Evolutionary conservation across 2,888 invertebrate genomes (phyloP).

Genomic region (Bombyx huttoni): DNA sequence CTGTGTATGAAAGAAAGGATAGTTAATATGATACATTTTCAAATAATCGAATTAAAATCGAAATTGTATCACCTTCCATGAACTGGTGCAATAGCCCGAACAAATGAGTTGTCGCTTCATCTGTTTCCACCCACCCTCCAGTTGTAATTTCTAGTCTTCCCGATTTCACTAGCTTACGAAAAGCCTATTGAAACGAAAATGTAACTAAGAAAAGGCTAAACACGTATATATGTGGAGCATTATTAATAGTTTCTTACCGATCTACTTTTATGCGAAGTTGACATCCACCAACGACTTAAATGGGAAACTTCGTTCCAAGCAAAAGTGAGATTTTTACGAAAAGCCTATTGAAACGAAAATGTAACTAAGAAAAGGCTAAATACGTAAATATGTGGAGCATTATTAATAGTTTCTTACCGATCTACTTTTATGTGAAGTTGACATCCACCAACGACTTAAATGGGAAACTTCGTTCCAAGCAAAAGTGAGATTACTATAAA

Average conservation of each 20-base stretch:
- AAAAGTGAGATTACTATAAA: conserved; percentile 47
- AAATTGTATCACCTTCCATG: conserved; percentile 78
- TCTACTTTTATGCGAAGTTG: conserved; percentile 35
- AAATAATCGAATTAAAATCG: too few species aligned
- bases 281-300: conserved; percentile 54
- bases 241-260: conserved; percentile 26
- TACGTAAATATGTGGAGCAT: not conserved
- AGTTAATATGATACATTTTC: too few species aligned
- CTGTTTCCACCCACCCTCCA: conserved; percentile 96
- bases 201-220: not conserved
- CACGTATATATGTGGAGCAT: not conserved
- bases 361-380: not conserved
- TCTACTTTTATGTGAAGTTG: conserved; percentile 35
- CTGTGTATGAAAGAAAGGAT: conserved; percentile 43
- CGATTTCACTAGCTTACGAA: conserved; percentile 81
- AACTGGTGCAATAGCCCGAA: conserved; percentile 92
- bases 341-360: conserved; percentile 46
- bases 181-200: conserved; percentile 48
- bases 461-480: conserved; percentile 61
- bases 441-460: conserved; percentile 54
- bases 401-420: conserved; percentile 26
- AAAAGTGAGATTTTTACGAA: conserved; percentile 47
- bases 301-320: conserved; percentile 61
- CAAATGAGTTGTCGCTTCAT: conserved; percentile 90
- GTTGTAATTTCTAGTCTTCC: conserved; percentile 92